Evolutionary conservation across 2,888 invertebrate genomes (phyloP).

Genomic region (Patella caerulea): DNA sequence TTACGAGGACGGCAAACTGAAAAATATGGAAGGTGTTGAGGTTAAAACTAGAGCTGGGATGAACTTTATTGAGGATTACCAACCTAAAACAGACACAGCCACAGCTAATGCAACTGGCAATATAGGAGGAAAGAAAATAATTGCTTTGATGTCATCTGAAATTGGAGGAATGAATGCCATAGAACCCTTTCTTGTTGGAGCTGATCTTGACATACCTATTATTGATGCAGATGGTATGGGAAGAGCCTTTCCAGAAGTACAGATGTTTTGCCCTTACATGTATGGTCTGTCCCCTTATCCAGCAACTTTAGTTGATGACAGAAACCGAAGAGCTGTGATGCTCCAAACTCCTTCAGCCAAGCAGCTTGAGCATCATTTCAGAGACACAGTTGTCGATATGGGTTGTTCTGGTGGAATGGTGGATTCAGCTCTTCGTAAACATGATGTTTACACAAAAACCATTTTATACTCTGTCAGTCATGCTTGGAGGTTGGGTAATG

Average conservation of each 20-base stretch:
- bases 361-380: constrained; percentile 57
- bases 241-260: constrained; percentile 65
- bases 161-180: constrained; percentile 65
- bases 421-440: constrained; percentile 40
- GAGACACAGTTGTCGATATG: constrained; percentile 55
- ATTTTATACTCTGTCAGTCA: constrained; percentile 53
- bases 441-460: constrained; percentile 43
- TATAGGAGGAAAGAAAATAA: constrained; percentile 33
- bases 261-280: constrained; percentile 61
- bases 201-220: constrained; percentile 55
- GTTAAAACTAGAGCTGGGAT: constrained; percentile 42
- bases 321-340: constrained; percentile 51
- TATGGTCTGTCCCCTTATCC: constrained; percentile 54
- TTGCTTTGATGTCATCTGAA: constrained; percentile 58
- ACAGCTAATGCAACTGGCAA: background rate
- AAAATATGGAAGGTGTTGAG: constrained; percentile 34
- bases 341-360: constrained; percentile 49
- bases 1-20: constrained; percentile 43
- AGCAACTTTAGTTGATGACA: constrained; percentile 51
- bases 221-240: constrained; percentile 68
- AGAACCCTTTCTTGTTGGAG: constrained; percentile 58
- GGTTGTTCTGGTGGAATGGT: constrained; percentile 57
- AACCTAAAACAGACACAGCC: constrained; percentile 29
- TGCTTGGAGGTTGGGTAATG: constrained; percentile 62
- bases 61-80: constrained; percentile 51